phyloP scores from a whole-genome alignment of 2,888 invertebrate species.

The Chloroclysta siterata region DNA sequence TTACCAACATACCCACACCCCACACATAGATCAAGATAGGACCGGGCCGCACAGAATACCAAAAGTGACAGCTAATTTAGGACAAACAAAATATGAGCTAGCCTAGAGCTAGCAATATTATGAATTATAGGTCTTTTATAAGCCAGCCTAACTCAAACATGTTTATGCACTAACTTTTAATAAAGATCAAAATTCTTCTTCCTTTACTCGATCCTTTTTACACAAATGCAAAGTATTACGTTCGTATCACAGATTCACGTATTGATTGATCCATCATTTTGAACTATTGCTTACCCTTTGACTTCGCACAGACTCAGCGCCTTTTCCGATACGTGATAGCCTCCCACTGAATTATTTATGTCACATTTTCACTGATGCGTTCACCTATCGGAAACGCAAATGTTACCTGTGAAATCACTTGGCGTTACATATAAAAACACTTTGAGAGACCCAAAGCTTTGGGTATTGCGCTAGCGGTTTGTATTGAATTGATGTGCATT shows the following conservation, averaged over 20 bases:
- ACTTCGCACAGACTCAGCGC: constrained; percentile 29
- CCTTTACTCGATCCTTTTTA: neutral
- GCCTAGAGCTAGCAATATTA: constrained; percentile 5
- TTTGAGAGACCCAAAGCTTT: constrained; percentile 36
- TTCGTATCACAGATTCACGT: neutral
- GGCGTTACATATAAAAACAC: constrained; percentile 62
- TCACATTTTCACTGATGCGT: constrained; percentile 63
- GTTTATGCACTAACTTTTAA: neutral
- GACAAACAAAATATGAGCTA: constrained; percentile 23
- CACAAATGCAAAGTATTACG: neutral
- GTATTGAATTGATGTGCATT: neutral
- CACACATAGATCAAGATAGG: constrained; percentile 33
- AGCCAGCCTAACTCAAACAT: neutral
- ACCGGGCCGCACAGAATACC: constrained; percentile 25
- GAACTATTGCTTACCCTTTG: constrained; percentile 26
- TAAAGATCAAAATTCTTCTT: neutral
- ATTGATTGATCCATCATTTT: constrained; percentile 15
- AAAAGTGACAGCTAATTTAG: constrained; percentile 29
- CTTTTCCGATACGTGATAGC: constrained; percentile 45
- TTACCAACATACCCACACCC: constrained; percentile 27
- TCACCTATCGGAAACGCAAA: constrained; percentile 61
- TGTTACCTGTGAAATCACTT: constrained; percentile 52
- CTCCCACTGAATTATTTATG: constrained; percentile 65
- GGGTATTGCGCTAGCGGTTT: constrained; percentile 11
- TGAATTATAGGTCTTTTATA: too few species aligned